Percentiles rank a stretch among this genome's conserved stretches.
Conservation (phyloP, 2,888 invertebrate genomes). For the Eupeodes latifasciatus region DNA sequence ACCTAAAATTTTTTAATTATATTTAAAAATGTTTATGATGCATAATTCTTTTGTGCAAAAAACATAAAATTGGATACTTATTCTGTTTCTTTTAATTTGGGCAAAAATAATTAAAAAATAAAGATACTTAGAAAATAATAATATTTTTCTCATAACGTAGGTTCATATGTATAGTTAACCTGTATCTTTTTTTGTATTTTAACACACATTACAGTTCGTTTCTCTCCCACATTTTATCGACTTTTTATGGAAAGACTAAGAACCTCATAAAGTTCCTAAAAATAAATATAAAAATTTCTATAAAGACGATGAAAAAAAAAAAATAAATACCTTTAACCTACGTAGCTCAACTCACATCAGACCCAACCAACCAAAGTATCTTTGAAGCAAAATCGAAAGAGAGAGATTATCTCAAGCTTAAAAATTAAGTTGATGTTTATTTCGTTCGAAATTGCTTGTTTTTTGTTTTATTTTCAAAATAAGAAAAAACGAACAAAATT, state of each 20-base stretch:
- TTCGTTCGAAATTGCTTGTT: constrained; percentile 57
- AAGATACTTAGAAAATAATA: constrained; percentile 35
- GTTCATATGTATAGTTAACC: not conserved
- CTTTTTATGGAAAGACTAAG: constrained; percentile 71
- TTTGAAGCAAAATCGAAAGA: constrained; percentile 7
- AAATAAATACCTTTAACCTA: constrained; percentile 4
- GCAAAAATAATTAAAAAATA: constrained; percentile 45
- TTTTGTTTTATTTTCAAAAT: constrained; percentile 9
- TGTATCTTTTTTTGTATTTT: constrained; percentile 7
- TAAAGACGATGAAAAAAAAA: constrained; percentile 23
- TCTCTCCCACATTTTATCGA: constrained; percentile 68
- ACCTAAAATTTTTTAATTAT: constrained; percentile 33
- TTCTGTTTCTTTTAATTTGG: not conserved
- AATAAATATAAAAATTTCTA: constrained; percentile 52
- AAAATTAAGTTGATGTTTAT: constrained; percentile 62
- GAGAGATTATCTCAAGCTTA: constrained; percentile 45
- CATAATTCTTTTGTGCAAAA: not conserved
- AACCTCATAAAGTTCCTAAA: constrained; percentile 72
- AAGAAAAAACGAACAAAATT: constrained; percentile 8
- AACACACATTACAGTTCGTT: constrained; percentile 65
- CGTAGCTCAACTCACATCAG: not conserved
- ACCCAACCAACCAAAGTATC: constrained; percentile 15
- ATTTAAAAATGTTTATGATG: constrained; percentile 31
- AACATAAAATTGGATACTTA: not conserved
- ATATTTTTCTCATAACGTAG: constrained; percentile 5